Conservation (phyloP, 1,140 invertebrate species). For the Drosophila ananassae region DNA sequence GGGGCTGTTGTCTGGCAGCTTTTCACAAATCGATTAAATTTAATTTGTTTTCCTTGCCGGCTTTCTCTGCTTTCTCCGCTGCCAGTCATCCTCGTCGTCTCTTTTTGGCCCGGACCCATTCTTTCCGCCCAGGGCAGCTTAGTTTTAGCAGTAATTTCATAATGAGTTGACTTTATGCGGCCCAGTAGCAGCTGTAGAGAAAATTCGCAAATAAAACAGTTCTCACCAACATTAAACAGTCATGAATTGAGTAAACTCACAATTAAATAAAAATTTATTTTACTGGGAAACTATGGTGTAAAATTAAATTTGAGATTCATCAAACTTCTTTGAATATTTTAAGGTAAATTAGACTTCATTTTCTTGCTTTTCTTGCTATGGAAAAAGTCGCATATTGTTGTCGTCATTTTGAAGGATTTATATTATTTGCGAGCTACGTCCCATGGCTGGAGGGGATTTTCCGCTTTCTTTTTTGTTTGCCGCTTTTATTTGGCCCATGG, state of each 20-base stretch:
- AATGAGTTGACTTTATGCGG: constrained; percentile 80
- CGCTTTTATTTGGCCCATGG: constrained; percentile 48
- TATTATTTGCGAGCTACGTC: constrained; percentile 29
- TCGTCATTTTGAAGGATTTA: constrained; percentile 40
- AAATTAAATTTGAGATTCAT: constrained; percentile 26
- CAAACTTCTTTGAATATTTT: constrained; percentile 2
- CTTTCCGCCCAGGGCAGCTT: constrained; percentile 22
- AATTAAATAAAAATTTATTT: not conserved
- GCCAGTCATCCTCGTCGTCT: constrained; percentile 43
- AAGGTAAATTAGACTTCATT: constrained; percentile 28
- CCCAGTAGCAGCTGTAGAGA: constrained; percentile 42
- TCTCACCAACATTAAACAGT: constrained; percentile 54
- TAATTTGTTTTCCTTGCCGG: constrained; percentile 79
- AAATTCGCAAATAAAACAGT: constrained; percentile 50
- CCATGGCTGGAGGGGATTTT: constrained; percentile 37
- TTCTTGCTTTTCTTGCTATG: not conserved
- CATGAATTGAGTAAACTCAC: constrained; percentile 24
- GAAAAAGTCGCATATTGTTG: constrained; percentile 49
- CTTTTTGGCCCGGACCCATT: constrained; percentile 11
- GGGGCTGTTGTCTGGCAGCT: constrained; percentile 56
- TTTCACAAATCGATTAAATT: constrained; percentile 83
- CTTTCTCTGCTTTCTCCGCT: constrained; percentile 39
- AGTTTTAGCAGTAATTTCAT: constrained; percentile 71
- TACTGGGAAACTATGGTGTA: constrained; percentile 9
- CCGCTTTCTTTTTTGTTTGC: constrained; percentile 24